phyloP scores from a whole-genome alignment of 2,113 vertebrate species.

The Rhombomys opimus region DNA sequence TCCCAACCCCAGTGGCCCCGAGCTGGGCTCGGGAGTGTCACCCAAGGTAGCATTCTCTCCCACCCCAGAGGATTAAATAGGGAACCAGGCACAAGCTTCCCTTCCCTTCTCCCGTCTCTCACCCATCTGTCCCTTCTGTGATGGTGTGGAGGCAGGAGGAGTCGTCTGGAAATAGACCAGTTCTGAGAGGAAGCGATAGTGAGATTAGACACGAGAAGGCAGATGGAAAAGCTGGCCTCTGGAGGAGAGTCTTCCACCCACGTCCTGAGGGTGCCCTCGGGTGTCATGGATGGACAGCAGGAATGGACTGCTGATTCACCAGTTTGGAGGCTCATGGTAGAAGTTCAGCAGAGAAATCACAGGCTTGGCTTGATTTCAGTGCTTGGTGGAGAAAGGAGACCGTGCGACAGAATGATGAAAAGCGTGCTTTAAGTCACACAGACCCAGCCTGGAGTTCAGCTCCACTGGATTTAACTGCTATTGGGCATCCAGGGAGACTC shows the following conservation, averaged over 20 bases:
- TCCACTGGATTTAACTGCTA: background rate
- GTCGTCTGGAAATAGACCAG: background rate
- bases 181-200: background rate
- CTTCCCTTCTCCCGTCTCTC: background rate
- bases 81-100: background rate
- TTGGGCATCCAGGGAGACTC: background rate
- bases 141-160: background rate
- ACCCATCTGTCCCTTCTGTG: background rate
- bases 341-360: background rate
- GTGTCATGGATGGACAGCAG: background rate
- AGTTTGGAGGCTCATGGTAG: background rate
- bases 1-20: background rate
- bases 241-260: background rate
- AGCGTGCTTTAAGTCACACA: background rate
- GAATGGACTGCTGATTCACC: background rate
- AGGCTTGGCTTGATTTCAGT: background rate
- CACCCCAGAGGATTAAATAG: background rate
- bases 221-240: background rate
- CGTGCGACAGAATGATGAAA: background rate
- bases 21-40: background rate
- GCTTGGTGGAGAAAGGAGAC: background rate
- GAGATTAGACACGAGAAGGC: background rate
- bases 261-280: background rate
- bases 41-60: background rate
- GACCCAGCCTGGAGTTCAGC: background rate